Evolutionary conservation across 23 tunicate species (phyloP), one percentile per base, ranked within the genome.

Genomic region (Aplidium turbinatum): DNA sequence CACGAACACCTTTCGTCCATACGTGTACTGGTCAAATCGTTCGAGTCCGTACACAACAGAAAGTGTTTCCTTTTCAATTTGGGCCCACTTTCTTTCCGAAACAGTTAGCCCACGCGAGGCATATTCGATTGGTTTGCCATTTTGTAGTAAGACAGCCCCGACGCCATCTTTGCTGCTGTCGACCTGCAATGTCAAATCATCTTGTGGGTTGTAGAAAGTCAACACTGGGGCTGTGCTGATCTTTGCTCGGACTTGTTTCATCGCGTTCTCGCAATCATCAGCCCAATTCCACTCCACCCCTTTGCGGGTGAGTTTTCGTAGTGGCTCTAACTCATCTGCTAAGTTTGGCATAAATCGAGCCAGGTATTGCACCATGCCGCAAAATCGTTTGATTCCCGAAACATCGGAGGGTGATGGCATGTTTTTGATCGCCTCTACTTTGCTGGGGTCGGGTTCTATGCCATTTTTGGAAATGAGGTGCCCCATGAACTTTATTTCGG

Each of bases 21-120:
- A 73, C 3, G 79, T 73, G 36, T 73, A 73, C 36, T 73, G 79
- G 50, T 56, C 27, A 73, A 56, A 73, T 13, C 79, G 67, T 55
- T 73, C 79, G 6, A 73, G 48, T 9, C 79, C 79, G 31, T 32
- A 73, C 18, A 73, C 79, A 11, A 56, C 68, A 31, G 79, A 40
- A 9, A 73, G 28, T 2, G 66, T 45, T 31, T 73, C 79, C 36
- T 73, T 73, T 73, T 73, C 79, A 56, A 73, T 73, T 35, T 73
- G 79, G 34, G 67, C 79, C 79, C 79, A 73, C 5, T 33, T 55
- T 21, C 31, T 61, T 55, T 73, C 66, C 3, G 79, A 5, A 4
- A 47, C 20, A 22, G 79, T 54, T 24, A 56, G 48, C 19, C 47
- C 65, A 24, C 66, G 53, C 5, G 79, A 73, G 9, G 47, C 79